Base-by-base conservation (phyloP, 92 coral and sea anemone species). In the Siderastrea radians region DNA sequence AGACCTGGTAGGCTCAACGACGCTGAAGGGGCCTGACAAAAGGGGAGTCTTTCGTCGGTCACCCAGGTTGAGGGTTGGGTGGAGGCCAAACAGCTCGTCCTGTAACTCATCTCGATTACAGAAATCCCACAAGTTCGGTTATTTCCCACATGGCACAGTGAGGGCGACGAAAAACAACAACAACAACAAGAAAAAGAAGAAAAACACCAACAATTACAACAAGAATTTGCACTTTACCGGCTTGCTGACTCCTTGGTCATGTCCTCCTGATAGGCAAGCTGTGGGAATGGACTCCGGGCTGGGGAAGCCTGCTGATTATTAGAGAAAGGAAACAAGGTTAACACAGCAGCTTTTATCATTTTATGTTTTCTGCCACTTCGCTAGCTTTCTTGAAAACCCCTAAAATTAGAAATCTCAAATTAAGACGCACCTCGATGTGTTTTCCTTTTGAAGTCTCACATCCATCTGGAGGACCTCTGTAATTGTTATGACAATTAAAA, bases 381-480 rank as follows among this genome's bases (percentile, higher is more conserved):
- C 38, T 55, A 55, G 61, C 8, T 55, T 55, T 55, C 12, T 26
- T 26, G 38, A 26, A 26, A 26, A 26, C 38, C 38, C 0, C 38
- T 26, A 0, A 26, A 26, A 26, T 26, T 26, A 26, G 38, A 26
- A 26, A 26, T 26, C 65, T n/a, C 45, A 17, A 72, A 47, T 15
- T 15, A 38, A 48, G 3, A 46, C 17, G 13, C 52, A 15, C 78
- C 8, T 74, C 78, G 2, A 2, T 54, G 3, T 52, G 60, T 52
- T n/a, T 52, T 26, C 47, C 63, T 53, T 55, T 53, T 53, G 55
- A 11, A 44, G 1, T 3, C 62, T 74, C 63, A 16, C 78, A 74
- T n/a, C 78, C 78, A 38, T 74, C 78, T n/a, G 78, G 78, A 26
- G 63, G 78, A 53, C 15, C 12, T 10, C 78, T 74, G 48, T 26